Percentiles rank a stretch among this genome's conserved stretches.
These are phyloP conservation scores for Antheraea yamamai DNA, from an alignment of 2,888 invertebrate species.

Conservation along the genomic window DNA sequence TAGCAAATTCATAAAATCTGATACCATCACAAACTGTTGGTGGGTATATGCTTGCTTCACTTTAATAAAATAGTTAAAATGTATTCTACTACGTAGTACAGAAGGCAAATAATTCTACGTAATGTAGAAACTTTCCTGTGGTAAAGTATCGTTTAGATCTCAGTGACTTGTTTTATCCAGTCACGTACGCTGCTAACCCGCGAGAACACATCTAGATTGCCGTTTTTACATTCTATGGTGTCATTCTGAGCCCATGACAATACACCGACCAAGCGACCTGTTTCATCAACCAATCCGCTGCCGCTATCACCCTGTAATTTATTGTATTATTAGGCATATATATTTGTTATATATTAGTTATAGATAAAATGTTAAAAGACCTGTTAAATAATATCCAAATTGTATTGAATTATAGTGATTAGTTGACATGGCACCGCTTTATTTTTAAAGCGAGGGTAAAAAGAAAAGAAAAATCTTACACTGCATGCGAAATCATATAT, in stretches of 20 bases:
- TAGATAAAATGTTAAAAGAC: too few relatives aligned
- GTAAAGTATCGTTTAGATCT: conserved; percentile 37
- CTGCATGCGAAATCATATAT: conserved; percentile 70
- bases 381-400: too few relatives aligned
- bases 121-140: neutral
- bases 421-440: neutral
- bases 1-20: neutral
- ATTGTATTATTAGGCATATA: too few relatives aligned
- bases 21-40: neutral
- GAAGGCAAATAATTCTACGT: neutral
- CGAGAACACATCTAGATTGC: conserved; percentile 56
- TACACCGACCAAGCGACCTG: conserved; percentile 59
- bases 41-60: neutral
- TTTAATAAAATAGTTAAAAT: neutral
- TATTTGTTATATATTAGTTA: too few relatives aligned
- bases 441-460: neutral
- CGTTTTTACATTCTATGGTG: conserved; percentile 59
- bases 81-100: too few relatives aligned
- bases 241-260: conserved; percentile 75
- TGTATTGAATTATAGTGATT: too few relatives aligned
- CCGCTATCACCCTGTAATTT: conserved; percentile 68
- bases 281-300: conserved; percentile 23
- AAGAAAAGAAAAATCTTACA: conserved; percentile 48
- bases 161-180: conserved; percentile 65
- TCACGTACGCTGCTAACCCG: conserved; percentile 40